Conservation (phyloP, 1,140 invertebrate species). For the Papilio dardanus region DNA sequence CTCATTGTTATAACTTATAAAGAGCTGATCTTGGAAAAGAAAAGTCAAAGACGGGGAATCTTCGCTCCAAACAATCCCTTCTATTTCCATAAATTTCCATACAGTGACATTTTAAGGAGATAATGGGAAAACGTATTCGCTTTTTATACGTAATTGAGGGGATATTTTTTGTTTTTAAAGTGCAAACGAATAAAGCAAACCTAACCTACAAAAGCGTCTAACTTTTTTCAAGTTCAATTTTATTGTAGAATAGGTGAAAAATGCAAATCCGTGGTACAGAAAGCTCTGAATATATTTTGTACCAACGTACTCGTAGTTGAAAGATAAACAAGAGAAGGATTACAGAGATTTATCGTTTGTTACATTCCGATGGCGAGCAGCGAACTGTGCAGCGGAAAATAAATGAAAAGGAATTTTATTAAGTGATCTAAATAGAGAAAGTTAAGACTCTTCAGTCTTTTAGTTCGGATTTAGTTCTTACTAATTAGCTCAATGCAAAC, state of each 20-base stretch:
- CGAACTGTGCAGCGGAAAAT: not conserved
- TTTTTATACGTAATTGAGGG: conserved; percentile 6
- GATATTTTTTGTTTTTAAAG: not conserved
- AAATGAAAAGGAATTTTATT: not conserved
- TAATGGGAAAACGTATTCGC: conserved; percentile 36
- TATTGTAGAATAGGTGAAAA: not conserved
- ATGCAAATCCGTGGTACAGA: not conserved
- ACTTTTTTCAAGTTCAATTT: not conserved
- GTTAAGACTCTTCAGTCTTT: no score
- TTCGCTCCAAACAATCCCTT: conserved; percentile 34
- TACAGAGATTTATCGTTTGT: not conserved
- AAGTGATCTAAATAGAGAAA: not conserved
- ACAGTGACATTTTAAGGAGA: conserved; percentile 37
- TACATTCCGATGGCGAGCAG: not conserved
- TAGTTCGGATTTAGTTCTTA: not conserved
- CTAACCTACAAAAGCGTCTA: not conserved
- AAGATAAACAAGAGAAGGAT: conserved; percentile 16
- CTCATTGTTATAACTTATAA: conserved; percentile 36
- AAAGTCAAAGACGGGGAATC: conserved; percentile 33
- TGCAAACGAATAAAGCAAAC: not conserved
- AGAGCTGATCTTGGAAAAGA: conserved; percentile 33
- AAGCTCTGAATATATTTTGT: not conserved
- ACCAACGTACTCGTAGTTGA: not conserved
- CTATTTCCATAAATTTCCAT: conserved; percentile 38
- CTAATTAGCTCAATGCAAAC: no score